Percentiles rank a stretch among this genome's conserved stretches.
These are phyloP conservation scores for Boloria euphrosyne DNA, from an alignment of 2,888 invertebrate genomes.

Conservation along the genomic window DNA sequence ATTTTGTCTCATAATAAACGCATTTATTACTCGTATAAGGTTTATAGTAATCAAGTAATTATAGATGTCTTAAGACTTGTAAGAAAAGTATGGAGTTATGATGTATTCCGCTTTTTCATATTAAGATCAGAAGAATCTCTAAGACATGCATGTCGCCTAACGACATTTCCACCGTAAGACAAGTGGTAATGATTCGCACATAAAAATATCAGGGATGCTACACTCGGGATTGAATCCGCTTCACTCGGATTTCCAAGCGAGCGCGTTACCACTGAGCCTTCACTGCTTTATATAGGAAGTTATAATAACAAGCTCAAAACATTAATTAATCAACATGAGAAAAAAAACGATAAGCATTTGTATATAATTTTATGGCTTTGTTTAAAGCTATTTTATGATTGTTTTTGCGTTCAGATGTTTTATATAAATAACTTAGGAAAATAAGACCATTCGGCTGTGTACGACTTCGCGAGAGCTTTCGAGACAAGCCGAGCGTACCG, in stretches of 20 bases:
- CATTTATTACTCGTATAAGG: slow-evolving; percentile 7
- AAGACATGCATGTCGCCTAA: too few species aligned
- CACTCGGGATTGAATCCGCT: too few species aligned
- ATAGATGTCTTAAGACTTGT: slow-evolving; percentile 24
- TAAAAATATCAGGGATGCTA: too few species aligned
- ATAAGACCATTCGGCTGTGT: background rate
- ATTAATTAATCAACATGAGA: slow-evolving; percentile 26
- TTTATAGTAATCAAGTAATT: slow-evolving; percentile 18
- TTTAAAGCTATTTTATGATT: slow-evolving; percentile 9
- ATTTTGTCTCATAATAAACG: slow-evolving; percentile 1
- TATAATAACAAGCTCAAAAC: slow-evolving; percentile 21
- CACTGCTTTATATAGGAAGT: slow-evolving; percentile 11
- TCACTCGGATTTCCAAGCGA: too few species aligned
- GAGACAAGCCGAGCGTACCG: slow-evolving; percentile 6
- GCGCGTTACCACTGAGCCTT: too few species aligned
- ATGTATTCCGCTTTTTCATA: too few species aligned
- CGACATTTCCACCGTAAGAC: too few species aligned
- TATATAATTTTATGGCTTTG: slow-evolving; percentile 11
- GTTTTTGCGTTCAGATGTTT: slow-evolving; percentile 9
- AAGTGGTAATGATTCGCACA: too few species aligned
- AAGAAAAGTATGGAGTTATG: slow-evolving; percentile 23
- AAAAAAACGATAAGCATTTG: slow-evolving; percentile 11
- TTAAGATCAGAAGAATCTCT: too few species aligned
- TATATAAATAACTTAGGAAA: background rate
- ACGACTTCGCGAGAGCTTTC: background rate